These are phyloP conservation scores for Montipora cactus DNA, from an alignment of 64 coral and sea anemone species.

Conservation along the genomic window DNA sequence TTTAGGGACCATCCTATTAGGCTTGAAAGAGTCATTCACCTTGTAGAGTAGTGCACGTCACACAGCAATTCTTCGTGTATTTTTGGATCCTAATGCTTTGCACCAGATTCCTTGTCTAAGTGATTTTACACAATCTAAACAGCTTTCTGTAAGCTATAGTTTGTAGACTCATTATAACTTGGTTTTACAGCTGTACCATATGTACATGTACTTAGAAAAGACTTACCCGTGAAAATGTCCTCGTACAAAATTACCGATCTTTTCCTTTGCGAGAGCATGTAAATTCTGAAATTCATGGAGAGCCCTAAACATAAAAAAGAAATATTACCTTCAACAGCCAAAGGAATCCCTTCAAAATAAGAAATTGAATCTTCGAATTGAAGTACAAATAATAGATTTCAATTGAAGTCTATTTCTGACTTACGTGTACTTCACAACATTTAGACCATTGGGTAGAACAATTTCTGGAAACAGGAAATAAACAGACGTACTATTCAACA, in stretches of 20 bases:
- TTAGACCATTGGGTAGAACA: constrained; percentile 95
- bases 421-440: constrained; percentile 99
- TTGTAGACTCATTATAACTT: background rate
- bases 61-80: too few relatives aligned
- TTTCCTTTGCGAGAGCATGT: constrained; percentile 92
- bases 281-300: constrained; percentile 99
- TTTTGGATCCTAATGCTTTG: too few relatives aligned
- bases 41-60: too few relatives aligned
- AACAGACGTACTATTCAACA: background rate
- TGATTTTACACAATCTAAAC: too few relatives aligned
- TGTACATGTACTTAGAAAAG: too few relatives aligned
- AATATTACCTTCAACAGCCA: background rate
- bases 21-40: too few relatives aligned
- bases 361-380: too few relatives aligned
- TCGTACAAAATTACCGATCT: constrained; percentile 92
- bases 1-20: too few relatives aligned
- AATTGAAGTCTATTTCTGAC: constrained; percentile 4
- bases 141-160: background rate
- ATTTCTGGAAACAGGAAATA: constrained; percentile 61
- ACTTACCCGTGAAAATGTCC: constrained; percentile 98
- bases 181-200: background rate
- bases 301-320: constrained; percentile 66
- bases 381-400: background rate
- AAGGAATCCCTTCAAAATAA: too few relatives aligned
- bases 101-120: too few relatives aligned